Evolutionary conservation across 2,113 vertebrate species (phyloP), one percentile per base, ranked within the genome.

Genomic region (Phylloscopus whistleri): DNA sequence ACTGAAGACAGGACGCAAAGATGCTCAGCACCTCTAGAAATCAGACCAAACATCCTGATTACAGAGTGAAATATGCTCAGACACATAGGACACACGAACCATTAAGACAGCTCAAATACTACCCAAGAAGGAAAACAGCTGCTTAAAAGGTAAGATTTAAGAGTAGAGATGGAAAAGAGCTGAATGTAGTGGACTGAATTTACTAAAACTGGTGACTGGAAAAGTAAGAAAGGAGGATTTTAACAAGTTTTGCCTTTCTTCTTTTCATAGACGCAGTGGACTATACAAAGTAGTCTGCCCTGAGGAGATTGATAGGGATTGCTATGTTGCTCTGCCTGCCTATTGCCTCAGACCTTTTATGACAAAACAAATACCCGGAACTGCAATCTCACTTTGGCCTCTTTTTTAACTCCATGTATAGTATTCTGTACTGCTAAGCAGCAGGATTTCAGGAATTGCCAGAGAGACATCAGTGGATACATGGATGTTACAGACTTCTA

Each of bases 401-500:
- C 60, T 79, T 5, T 46, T 87, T 70, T 51, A 76, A 66, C 52
- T 81, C 7, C 17, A 20, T 8, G 11, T 52, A 21, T 22, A 66
- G 10, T 77, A 67, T 63, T 78, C 48, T 30, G 19, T 39, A 67
- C 33, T 52, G 20, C 46, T 68, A 72, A 59, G 62, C 39, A 79
- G 56, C 18, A 7, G 18, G 14, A 21, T 79, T 94, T 92, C 82
- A 93, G 55, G 76, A 95, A 77, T 49, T 86, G 69, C 21, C 56
- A 84, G 58, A 90, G 84, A 93, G 51, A 94, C 64, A 55, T 77
- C 60, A 82, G 26, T 77, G n/a, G 83, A 90, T 88, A 63, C 30
- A 70, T 62, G 33, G 64, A 93, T 67, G 52, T 89, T 89, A 84
- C 22, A 68, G 75, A 80, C 77, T 77, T 84, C 93, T 96, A 96